phyloP scores from a whole-genome alignment of 2,797 vertebrate species.

The Tympanoctomys barrerae region DNA sequence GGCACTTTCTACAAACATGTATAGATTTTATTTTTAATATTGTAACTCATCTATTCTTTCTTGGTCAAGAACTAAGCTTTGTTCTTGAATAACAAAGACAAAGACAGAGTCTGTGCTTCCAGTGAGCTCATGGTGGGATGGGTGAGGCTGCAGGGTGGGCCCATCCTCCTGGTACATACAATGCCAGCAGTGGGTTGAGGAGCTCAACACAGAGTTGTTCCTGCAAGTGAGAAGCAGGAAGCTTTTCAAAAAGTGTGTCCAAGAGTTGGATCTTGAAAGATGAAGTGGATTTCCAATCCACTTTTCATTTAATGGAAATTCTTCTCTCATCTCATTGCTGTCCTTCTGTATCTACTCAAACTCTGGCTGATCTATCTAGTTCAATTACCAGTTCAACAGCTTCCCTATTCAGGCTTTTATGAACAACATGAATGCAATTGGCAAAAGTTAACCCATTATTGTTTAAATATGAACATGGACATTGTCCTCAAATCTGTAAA shows the following conservation, averaged over 20 bases:
- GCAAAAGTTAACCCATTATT: neutral
- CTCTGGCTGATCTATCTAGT: neutral
- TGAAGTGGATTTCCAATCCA: neutral
- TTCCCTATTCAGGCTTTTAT: neutral
- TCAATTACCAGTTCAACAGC: neutral
- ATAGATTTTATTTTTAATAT: neutral
- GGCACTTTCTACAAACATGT: neutral
- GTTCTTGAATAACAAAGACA: constrained; percentile 5
- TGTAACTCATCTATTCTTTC: neutral
- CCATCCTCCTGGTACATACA: neutral
- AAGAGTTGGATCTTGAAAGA: neutral
- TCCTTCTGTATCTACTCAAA: constrained; percentile 1
- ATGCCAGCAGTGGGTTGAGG: neutral
- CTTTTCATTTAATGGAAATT: neutral
- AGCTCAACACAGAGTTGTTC: neutral
- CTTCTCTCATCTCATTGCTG: neutral
- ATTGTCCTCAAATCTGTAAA: neutral
- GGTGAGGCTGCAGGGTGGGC: too few species aligned
- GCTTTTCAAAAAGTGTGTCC: neutral
- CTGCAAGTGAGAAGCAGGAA: neutral
- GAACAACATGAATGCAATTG: neutral
- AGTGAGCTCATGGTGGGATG: neutral
- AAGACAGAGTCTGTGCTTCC: neutral
- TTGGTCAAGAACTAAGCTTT: neutral
- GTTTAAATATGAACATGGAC: neutral